phyloP scores from a whole-genome alignment of 2,113 vertebrate genomes.

The Bungarus multicinctus region DNA sequence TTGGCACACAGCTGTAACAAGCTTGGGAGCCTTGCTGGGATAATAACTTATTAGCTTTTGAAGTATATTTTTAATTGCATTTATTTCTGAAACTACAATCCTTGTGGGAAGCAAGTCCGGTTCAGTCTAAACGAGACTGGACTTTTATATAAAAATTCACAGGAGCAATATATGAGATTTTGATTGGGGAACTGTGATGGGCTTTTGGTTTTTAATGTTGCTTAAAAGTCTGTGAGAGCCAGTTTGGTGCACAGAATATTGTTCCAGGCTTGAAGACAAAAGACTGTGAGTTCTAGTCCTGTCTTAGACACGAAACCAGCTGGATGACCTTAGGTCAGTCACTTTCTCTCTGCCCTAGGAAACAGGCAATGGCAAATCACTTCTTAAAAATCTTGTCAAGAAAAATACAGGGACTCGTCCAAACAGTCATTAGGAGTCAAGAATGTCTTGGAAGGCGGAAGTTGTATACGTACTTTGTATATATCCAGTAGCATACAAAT shows the following conservation, averaged over 20 bases:
- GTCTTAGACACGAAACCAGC: neutral
- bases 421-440: neutral
- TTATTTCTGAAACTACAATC: neutral
- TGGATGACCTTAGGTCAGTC: neutral
- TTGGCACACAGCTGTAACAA: neutral
- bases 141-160: neutral
- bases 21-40: neutral
- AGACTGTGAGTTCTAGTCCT: neutral
- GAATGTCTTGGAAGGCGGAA: neutral
- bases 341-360: neutral
- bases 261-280: neutral
- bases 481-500: rapidly evolving
- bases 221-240: neutral
- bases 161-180: neutral
- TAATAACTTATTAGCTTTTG: neutral
- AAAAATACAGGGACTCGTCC: neutral
- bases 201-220: neutral
- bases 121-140: neutral
- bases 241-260: neutral
- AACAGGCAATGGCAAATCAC: neutral
- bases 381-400: neutral
- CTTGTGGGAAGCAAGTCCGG: neutral
- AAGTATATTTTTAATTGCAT: neutral
- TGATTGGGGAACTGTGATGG: neutral
- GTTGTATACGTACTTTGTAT: neutral